These are phyloP conservation scores for Alethe castanea DNA, from an alignment of 2,113 vertebrate genomes.

Conservation along the genomic window DNA sequence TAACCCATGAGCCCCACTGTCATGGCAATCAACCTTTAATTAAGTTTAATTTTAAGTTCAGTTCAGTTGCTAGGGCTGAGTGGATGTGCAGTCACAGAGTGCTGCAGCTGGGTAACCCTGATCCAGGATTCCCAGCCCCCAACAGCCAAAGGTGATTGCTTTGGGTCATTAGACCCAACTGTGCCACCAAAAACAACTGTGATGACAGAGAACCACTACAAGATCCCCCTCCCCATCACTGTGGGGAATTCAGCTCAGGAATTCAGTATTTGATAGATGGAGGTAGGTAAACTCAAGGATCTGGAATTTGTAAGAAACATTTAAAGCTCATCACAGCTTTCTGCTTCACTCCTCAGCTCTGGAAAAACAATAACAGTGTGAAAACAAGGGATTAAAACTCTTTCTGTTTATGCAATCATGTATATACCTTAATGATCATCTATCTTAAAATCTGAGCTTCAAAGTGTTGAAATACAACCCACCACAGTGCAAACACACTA, in stretches of 20 bases:
- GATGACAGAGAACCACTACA: not conserved
- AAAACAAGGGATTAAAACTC: not conserved
- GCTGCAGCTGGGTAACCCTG: not conserved
- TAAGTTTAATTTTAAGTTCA: not conserved
- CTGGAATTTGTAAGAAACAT: not conserved
- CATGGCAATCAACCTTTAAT: not conserved
- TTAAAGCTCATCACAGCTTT: not conserved
- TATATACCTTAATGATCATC: not conserved
- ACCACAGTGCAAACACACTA: not conserved
- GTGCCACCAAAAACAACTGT: not conserved
- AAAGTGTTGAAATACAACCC: not conserved
- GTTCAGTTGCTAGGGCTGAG: not conserved
- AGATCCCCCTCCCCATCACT: not conserved
- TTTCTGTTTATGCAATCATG: not conserved
- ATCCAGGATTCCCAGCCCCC: not conserved
- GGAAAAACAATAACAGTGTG: not conserved
- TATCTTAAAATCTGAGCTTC: not conserved
- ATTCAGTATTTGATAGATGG: not conserved
- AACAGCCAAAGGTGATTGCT: not conserved
- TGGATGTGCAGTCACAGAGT: not conserved
- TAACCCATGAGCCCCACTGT: not conserved
- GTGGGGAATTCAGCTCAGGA: not conserved
- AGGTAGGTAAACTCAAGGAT: not conserved
- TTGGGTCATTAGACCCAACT: not conserved
- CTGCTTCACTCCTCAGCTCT: not conserved